These are phyloP conservation scores for Psophia crepitans DNA, from an alignment of 2,113 vertebrate species.

Conservation along the genomic window DNA sequence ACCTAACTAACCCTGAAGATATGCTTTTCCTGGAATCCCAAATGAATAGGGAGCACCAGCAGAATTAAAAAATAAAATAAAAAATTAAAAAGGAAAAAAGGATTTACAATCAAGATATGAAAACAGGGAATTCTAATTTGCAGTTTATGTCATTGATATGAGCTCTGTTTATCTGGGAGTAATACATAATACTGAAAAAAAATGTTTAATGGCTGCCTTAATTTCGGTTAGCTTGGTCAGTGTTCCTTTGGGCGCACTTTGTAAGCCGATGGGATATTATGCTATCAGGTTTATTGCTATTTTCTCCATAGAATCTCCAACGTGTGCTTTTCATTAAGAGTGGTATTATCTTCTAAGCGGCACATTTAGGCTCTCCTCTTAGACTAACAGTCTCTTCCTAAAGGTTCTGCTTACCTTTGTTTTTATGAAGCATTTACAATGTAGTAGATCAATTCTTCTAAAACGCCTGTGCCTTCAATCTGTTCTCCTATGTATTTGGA, in stretches of 20 bases:
- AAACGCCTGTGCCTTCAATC: not conserved
- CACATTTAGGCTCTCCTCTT: not conserved
- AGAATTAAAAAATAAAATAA: not conserved
- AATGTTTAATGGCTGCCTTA: not conserved
- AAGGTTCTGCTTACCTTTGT: not conserved
- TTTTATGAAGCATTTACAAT: not conserved
- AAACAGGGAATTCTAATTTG: slow-evolving; percentile 30
- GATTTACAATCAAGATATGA: not conserved
- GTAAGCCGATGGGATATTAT: not conserved
- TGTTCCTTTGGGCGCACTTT: not conserved
- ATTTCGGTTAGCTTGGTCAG: slow-evolving; percentile 24
- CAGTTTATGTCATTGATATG: not conserved
- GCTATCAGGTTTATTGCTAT: not conserved
- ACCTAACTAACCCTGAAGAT: not conserved
- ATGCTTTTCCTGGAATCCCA: not conserved
- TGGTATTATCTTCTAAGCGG: not conserved
- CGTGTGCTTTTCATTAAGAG: slow-evolving; percentile 41
- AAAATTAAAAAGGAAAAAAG: not conserved
- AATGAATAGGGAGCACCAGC: not conserved
- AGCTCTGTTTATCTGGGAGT: slow-evolving; percentile 27
- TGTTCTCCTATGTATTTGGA: not conserved
- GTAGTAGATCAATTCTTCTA: not conserved
- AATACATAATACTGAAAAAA: slow-evolving; percentile 23
- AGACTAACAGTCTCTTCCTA: not conserved
- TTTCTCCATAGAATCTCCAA: not conserved